A percentile compares a stretch with the other conserved stretches of the same genome.
phyloP scores from a whole-genome alignment of 2,888 invertebrate genomes.

The Isotomurus palustris region DNA sequence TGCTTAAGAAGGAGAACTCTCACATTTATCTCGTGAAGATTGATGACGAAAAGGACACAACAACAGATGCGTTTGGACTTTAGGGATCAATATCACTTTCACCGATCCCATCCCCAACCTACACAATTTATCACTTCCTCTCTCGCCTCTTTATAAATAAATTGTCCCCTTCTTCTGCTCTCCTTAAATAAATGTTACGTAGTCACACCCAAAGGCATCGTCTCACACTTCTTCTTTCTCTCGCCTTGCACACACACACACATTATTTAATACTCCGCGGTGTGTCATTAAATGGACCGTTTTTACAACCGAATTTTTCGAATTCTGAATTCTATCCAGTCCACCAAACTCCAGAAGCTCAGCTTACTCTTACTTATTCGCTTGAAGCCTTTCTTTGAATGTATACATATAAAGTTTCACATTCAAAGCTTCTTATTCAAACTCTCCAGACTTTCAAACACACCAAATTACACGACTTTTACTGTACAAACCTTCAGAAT shows the following conservation, averaged over 20 bases:
- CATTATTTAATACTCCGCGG: background rate
- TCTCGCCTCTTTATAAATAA: too few relatives aligned
- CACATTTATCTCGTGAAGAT: background rate
- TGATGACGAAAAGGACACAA: constrained; percentile 5
- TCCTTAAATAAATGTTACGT: background rate
- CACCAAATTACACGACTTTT: too few relatives aligned
- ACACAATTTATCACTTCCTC: constrained; percentile 35
- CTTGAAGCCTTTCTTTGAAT: too few relatives aligned
- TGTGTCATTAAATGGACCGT: background rate
- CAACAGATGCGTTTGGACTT: constrained; percentile 13
- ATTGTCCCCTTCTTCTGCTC: too few relatives aligned
- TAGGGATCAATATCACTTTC: constrained; percentile 45
- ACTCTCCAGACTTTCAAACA: too few relatives aligned
- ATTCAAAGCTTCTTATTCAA: too few relatives aligned
- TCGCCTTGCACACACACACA: background rate
- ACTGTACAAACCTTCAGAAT: too few relatives aligned
- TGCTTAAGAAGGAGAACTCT: background rate
- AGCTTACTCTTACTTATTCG: too few relatives aligned
- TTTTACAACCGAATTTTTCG: background rate
- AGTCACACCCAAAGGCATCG: background rate
- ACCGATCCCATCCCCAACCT: constrained; percentile 26
- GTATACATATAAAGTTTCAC: too few relatives aligned
- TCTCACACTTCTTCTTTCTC: background rate
- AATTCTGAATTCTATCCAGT: too few relatives aligned
- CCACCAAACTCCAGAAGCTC: too few relatives aligned